Evolutionary conservation across 1,140 invertebrate genomes (phyloP).

Genomic region (Drosophila suzukii): DNA sequence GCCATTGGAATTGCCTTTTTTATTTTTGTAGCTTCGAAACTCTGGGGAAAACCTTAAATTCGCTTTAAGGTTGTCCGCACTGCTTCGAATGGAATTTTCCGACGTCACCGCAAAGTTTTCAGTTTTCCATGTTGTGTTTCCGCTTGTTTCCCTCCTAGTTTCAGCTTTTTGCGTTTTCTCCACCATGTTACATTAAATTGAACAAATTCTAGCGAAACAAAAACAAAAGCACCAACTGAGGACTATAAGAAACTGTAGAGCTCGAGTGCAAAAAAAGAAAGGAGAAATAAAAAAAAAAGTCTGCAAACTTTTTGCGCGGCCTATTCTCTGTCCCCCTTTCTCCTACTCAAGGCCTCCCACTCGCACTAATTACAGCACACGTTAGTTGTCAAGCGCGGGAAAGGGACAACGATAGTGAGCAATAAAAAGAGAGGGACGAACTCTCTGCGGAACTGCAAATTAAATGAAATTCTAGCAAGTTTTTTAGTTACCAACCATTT

Average conservation of each 20-base stretch:
- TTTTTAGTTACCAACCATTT: slow-evolving; percentile 5
- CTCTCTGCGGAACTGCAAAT: slow-evolving; percentile 26
- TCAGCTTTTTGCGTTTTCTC: slow-evolving; percentile 24
- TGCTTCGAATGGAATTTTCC: slow-evolving; percentile 29
- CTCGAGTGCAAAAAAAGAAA: slow-evolving; percentile 3
- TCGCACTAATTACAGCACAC: slow-evolving; percentile 58
- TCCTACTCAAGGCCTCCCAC: background rate
- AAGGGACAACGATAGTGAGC: background rate
- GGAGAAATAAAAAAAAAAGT: slow-evolving; percentile 27
- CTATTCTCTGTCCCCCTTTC: slow-evolving; percentile 20
- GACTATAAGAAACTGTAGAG: slow-evolving; percentile 26
- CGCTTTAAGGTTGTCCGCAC: slow-evolving; percentile 10
- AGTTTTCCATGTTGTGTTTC: slow-evolving; percentile 42
- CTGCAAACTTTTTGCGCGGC: slow-evolving; percentile 56
- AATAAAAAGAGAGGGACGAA: background rate
- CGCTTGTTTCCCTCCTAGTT: background rate
- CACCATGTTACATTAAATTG: slow-evolving; percentile 53
- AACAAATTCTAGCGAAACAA: slow-evolving; percentile 55
- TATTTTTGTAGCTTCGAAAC: background rate
- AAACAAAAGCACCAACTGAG: slow-evolving; percentile 33
- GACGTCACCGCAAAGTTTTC: slow-evolving; percentile 42
- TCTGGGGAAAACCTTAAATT: slow-evolving; percentile 7
- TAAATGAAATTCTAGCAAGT: slow-evolving; percentile 50
- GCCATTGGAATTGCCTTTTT: slow-evolving; percentile 18
- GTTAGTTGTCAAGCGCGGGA: slow-evolving; percentile 35